Conservation (phyloP, 2,797 vertebrate genomes). For the Salmo trutta region DNA sequence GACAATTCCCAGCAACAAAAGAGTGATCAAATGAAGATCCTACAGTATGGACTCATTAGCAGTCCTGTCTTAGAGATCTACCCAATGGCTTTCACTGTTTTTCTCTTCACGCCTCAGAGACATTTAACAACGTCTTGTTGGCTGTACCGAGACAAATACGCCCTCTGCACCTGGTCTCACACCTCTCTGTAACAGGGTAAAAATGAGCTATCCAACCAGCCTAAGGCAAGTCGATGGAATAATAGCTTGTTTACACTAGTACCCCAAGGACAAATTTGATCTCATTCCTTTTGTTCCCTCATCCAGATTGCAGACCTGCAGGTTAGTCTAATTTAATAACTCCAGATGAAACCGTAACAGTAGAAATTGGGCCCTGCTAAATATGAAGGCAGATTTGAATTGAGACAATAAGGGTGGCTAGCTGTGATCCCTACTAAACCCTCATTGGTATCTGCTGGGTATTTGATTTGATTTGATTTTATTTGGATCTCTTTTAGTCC, state of each 20-base stretch:
- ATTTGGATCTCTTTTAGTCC: no score
- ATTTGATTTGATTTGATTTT: no score
- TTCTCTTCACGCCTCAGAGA: not conserved
- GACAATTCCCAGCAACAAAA: no score
- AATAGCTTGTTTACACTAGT: not conserved
- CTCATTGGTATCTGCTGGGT: slow-evolving; percentile 12
- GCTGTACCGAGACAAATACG: not conserved
- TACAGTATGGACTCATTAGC: not conserved
- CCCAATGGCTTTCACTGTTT: not conserved
- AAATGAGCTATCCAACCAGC: not conserved
- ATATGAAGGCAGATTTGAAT: slow-evolving; percentile 8
- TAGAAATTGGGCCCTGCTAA: not conserved
- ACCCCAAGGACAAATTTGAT: not conserved
- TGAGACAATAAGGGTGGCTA: not conserved
- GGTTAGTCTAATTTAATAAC: slow-evolving; percentile 6
- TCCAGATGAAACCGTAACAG: not conserved
- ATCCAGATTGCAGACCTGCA: not conserved
- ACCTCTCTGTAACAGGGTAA: not conserved
- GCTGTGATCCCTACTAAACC: slow-evolving; percentile 21
- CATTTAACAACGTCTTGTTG: not conserved
- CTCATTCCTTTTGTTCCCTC: slow-evolving; percentile 9
- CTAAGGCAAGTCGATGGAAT: not conserved
- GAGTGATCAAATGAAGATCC: not conserved
- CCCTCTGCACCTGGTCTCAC: not conserved
- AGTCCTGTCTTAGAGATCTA: not conserved